A percentile compares a stretch with the other conserved stretches of the same genome.
These are phyloP conservation scores for Trachelipus rathkii DNA, from an alignment of 1,140 invertebrate genomes.

Conservation along the genomic window DNA sequence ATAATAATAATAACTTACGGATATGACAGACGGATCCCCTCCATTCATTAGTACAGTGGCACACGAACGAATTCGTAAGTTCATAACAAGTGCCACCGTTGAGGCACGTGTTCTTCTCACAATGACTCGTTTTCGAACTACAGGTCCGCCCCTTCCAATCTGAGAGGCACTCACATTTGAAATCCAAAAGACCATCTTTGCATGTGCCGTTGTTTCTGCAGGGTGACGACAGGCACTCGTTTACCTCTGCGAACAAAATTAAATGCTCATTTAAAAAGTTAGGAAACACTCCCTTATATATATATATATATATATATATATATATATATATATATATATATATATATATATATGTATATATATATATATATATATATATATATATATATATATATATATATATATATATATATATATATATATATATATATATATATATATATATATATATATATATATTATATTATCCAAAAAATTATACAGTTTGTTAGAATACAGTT, in stretches of 20 bases:
- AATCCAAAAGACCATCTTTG: slow-evolving; percentile 46
- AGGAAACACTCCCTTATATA: neutral
- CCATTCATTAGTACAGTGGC: slow-evolving; percentile 70
- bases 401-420: slow-evolving; percentile 24
- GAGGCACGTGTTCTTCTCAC: slow-evolving; percentile 77
- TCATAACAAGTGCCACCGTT: slow-evolving; percentile 81
- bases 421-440: slow-evolving; percentile 43
- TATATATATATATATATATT: slow-evolving; percentile 21
- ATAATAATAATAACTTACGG: slow-evolving; percentile 49
- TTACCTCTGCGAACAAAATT: slow-evolving; percentile 43
- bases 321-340: slow-evolving; percentile 13
- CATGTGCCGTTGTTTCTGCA: slow-evolving; percentile 50
- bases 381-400: slow-evolving; percentile 23
- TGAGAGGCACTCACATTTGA: slow-evolving; percentile 53
- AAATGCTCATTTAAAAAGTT: neutral
- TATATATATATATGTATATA: neutral
- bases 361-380: slow-evolving; percentile 21
- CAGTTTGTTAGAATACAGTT: no score
- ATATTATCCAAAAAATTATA: no score
- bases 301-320: slow-evolving; percentile 18
- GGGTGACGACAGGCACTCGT: slow-evolving; percentile 48
- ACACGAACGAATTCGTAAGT: slow-evolving; percentile 79
- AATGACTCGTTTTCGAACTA: slow-evolving; percentile 62
- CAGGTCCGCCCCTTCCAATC: slow-evolving; percentile 78
- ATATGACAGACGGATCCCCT: slow-evolving; percentile 82